Evolutionary conservation across 2,888 invertebrate genomes (phyloP).

Genomic region (Branchipolynoe longqiensis): DNA sequence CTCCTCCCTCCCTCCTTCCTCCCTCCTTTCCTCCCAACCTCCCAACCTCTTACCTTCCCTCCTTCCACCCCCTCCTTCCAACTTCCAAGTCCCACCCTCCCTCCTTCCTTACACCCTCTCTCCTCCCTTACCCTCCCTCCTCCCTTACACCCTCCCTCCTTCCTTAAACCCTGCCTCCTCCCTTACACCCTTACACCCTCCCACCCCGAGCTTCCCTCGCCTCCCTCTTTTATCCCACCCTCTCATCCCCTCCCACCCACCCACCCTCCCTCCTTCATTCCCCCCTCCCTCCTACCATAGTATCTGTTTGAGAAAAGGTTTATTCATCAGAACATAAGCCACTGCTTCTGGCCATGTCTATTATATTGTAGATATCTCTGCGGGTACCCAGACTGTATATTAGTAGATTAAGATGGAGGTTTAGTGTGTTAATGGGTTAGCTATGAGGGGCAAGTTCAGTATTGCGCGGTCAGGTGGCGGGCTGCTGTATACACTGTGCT

Average conservation of each 20-base stretch:
- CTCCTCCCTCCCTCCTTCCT: background rate
- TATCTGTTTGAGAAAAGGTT: too few relatives aligned
- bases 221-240: background rate
- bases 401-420: too few relatives aligned
- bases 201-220: background rate
- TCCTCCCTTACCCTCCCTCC: background rate
- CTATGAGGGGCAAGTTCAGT: too few relatives aligned
- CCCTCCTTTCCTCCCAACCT: background rate
- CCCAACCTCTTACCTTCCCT: background rate
- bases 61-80: background rate
- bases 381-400: too few relatives aligned
- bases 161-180: background rate
- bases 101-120: background rate
- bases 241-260: background rate
- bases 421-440: too few relatives aligned
- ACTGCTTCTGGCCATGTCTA: too few relatives aligned
- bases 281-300: too few relatives aligned
- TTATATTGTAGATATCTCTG: too few relatives aligned
- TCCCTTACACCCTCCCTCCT: background rate
- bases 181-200: background rate
- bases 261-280: background rate
- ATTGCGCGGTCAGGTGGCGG: too few relatives aligned
- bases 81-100: background rate
- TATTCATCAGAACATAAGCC: too few relatives aligned
- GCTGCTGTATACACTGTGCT: too few relatives aligned